These are phyloP conservation scores for Tyria jacobaeae DNA, from an alignment of 2,888 invertebrate species.

Conservation along the genomic window DNA sequence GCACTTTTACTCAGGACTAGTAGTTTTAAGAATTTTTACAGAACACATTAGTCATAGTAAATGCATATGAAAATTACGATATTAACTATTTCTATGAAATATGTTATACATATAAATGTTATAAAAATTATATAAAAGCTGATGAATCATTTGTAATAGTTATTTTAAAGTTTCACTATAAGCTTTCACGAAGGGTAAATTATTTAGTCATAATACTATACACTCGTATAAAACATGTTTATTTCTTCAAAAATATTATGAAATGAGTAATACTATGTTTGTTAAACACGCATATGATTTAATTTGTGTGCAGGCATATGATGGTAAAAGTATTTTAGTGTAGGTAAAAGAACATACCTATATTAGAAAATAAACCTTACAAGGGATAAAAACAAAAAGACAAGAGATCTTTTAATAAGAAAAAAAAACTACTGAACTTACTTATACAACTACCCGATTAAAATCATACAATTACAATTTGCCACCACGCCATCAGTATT, in stretches of 20 bases:
- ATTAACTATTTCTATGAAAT: constrained; percentile 3
- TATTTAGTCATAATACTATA: not conserved
- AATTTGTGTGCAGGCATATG: no score
- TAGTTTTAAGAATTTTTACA: constrained; percentile 7
- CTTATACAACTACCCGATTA: not conserved
- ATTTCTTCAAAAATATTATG: not conserved
- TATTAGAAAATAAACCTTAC: no score
- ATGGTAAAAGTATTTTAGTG: no score
- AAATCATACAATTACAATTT: constrained; percentile 12
- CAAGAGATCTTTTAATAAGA: no score
- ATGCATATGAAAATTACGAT: constrained; percentile 11
- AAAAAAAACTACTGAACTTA: no score
- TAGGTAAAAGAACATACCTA: no score
- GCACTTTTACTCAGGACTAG: constrained; percentile 9
- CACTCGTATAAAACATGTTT: no score
- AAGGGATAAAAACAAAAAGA: no score
- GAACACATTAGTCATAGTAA: constrained; percentile 13
- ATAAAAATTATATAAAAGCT: no score
- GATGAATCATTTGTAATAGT: not conserved
- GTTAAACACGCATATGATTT: no score
- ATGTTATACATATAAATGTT: constrained; percentile 5
- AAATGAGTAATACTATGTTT: not conserved
- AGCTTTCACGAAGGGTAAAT: not conserved
- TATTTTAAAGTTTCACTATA: no score
- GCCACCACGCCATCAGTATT: constrained; percentile 12